phyloP scores from a whole-genome alignment of 2,113 vertebrate genomes.

The Oplegnathus fasciatus region DNA sequence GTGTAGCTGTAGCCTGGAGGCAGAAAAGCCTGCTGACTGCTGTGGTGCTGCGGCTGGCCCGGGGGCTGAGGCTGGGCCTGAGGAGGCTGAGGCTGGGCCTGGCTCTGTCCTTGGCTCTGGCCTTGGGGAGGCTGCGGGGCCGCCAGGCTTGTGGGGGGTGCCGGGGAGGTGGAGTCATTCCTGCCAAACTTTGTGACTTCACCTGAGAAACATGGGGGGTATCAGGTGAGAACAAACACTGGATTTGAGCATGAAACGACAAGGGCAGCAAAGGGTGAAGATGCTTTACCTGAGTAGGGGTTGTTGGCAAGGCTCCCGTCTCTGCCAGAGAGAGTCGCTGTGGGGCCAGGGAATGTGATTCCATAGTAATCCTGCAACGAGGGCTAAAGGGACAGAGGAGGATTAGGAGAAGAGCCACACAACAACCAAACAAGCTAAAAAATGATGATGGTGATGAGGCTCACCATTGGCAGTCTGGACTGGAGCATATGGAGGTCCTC shows the following conservation, averaged over 20 bases:
- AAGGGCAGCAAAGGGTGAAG: not conserved
- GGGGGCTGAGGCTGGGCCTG: constrained; percentile 96
- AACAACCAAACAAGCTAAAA: not conserved
- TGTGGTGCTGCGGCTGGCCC: constrained; percentile 92
- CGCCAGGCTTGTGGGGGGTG: constrained; percentile 93
- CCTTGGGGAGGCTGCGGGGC: constrained; percentile 87
- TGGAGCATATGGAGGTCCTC: constrained; percentile 98
- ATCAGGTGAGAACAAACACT: not conserved
- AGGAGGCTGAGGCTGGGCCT: constrained; percentile 92
- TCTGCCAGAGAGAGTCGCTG: constrained; percentile 92
- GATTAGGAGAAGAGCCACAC: constrained; percentile 77
- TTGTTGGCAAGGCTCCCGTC: constrained; percentile 94
- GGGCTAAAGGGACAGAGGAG: constrained; percentile 55
- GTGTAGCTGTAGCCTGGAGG: constrained; percentile 99
- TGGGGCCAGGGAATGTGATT: constrained; percentile 96
- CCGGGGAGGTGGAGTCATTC: constrained; percentile 95
- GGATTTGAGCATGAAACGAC: not conserved
- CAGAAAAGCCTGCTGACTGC: constrained; percentile 97
- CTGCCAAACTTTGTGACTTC: constrained; percentile 97
- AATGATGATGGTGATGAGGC: constrained; percentile 48
- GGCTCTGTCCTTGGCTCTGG: constrained; percentile 95
- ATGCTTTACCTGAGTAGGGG: constrained; percentile 93
- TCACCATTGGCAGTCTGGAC: constrained; percentile 95
- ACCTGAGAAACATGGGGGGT: constrained; percentile 72
- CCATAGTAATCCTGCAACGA: constrained; percentile 95